A percentile compares a stretch with the other conserved stretches of the same genome.
Evolutionary conservation across 2,888 invertebrate species (phyloP).

Genomic region (Matsumyia berberina): DNA sequence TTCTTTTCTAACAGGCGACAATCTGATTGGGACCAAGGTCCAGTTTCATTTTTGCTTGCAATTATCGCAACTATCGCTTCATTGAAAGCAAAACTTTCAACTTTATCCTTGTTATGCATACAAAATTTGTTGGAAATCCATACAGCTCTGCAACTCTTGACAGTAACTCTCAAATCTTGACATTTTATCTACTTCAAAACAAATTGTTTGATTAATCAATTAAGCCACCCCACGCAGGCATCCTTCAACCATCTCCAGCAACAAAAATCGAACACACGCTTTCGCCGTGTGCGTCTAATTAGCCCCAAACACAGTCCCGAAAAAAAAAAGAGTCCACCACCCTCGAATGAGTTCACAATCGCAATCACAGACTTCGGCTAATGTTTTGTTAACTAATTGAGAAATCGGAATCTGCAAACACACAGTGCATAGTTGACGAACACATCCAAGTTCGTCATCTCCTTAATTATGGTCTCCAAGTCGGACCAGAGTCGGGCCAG

Average conservation of each 20-base stretch:
- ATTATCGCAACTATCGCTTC: no score
- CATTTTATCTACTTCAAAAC: constrained; percentile 3
- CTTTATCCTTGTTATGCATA: no score
- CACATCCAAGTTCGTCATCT: constrained; percentile 32
- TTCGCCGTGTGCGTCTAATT: constrained; percentile 49
- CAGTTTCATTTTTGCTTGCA: no score
- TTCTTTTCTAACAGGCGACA: no score
- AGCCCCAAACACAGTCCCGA: constrained; percentile 8
- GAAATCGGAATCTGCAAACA: constrained; percentile 43
- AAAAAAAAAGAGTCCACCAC: constrained; percentile 23
- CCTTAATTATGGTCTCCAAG: constrained; percentile 50
- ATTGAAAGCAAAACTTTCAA: no score
- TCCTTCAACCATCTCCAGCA: constrained; percentile 28
- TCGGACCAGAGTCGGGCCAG: not conserved
- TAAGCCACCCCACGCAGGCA: constrained; percentile 37
- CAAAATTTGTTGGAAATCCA: not conserved
- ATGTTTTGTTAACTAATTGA: constrained; percentile 49
- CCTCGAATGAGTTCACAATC: constrained; percentile 20
- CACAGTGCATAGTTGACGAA: constrained; percentile 12
- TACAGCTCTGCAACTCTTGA: not conserved
- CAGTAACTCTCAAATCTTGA: not conserved
- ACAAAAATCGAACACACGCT: constrained; percentile 3
- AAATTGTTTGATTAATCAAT: constrained; percentile 60
- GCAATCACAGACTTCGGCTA: constrained; percentile 16
- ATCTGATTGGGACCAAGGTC: no score